These are phyloP conservation scores for Enteromius fasciolatus DNA, from an alignment of 2,797 vertebrate genomes.

Conservation along the genomic window DNA sequence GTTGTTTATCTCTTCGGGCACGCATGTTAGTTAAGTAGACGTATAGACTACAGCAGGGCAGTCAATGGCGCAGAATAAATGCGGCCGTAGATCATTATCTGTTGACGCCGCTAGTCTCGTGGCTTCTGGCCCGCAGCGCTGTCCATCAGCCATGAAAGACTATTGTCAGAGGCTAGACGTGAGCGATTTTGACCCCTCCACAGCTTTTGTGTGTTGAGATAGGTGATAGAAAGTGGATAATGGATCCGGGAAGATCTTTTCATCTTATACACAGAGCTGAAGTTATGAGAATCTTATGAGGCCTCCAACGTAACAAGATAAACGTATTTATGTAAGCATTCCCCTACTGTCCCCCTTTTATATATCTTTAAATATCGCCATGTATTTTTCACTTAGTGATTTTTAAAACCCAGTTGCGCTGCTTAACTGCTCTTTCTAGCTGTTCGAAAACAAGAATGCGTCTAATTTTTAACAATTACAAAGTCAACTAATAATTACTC, in stretches of 20 bases:
- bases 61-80: constrained; percentile 49
- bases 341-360: not conserved
- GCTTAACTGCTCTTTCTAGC: not conserved
- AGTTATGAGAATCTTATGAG: not conserved
- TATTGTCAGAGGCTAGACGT: constrained; percentile 36
- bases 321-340: not conserved
- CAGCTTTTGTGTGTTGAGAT: constrained; percentile 14
- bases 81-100: constrained; percentile 43
- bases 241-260: not conserved
- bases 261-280: not conserved
- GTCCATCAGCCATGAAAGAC: constrained; percentile 35
- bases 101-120: constrained; percentile 12
- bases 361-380: not conserved
- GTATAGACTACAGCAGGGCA: constrained; percentile 33
- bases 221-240: constrained; percentile 19
- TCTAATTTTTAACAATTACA: not conserved
- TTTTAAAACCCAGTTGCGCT: not conserved
- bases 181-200: constrained; percentile 36
- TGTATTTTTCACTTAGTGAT: no score
- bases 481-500: not conserved
- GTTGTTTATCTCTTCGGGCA: constrained; percentile 21
- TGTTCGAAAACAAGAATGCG: not conserved
- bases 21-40: constrained; percentile 27
- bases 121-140: constrained; percentile 16
- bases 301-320: not conserved